These are phyloP conservation scores for Leptothorax acervorum DNA, from an alignment of 2,888 invertebrate genomes.

Conservation along the genomic window DNA sequence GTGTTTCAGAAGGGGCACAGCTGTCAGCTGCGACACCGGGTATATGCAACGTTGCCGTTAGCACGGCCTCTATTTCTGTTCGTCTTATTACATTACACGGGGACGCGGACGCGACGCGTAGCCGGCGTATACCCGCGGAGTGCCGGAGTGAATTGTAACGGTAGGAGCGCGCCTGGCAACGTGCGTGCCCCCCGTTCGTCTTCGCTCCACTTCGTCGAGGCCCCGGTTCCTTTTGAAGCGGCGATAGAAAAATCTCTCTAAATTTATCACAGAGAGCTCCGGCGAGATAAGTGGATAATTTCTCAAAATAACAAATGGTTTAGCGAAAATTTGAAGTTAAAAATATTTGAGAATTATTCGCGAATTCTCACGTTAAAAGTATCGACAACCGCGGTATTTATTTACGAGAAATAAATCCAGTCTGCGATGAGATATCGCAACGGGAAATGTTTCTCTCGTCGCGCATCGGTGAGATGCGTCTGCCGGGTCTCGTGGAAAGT, in stretches of 20 bases:
- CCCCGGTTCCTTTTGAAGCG: not conserved
- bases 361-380: not conserved
- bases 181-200: not conserved
- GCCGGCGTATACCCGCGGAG: conserved; percentile 8
- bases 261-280: not conserved
- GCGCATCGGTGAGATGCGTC: not conserved
- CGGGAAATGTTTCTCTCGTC: not conserved
- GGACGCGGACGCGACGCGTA: conserved; percentile 38
- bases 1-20: not conserved
- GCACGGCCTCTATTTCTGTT: conserved; percentile 67
- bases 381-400: not conserved
- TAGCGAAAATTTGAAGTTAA: not conserved
- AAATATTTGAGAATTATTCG: not conserved
- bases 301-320: not conserved
- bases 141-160: conserved; percentile 61
- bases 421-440: not conserved
- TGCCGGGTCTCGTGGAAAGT: not conserved
- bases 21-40: conserved; percentile 39
- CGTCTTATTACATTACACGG: conserved; percentile 69
- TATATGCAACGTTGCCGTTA: conserved; percentile 70
- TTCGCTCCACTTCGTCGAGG: not conserved
- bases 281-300: not conserved
- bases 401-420: not conserved
- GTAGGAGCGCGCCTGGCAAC: not conserved
- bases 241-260: not conserved